Evolutionary conservation across 1,140 invertebrate species (phyloP), one percentile per base, ranked within the genome.

Genomic region (Neodiprion virginianus): DNA sequence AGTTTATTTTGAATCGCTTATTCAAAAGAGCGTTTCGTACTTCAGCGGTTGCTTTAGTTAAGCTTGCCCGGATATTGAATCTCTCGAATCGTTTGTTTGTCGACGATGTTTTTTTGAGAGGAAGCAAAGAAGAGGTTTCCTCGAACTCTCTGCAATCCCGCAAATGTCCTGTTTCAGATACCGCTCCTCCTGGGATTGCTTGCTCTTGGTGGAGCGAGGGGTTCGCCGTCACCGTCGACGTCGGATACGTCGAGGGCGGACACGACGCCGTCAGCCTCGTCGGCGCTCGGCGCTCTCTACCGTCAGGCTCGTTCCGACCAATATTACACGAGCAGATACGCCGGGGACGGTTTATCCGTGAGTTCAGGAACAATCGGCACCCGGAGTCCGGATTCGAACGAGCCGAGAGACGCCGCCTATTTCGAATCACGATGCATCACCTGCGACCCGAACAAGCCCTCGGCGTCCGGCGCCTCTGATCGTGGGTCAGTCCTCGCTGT

Each of bases 361-460:
- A 79, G 79, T 77, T 83, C 82, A 71, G 76, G 78, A 76, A 76
- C 81, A 72, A 80, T 83, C 74, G 76, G 77, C 48, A 65, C 77
- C 77, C 80, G 83, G 74, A 78, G 79, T 67, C 82, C 83, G 21
- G 79, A 81, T 8, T 40, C 28, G 5, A 66, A 82, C 68, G 84
- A 85, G 70, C 83, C 83, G 48, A 78, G 85, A 23, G 85, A 86
- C 75, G 80, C 82, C 48, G 82, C 84, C 66, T 86, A 86, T 76
- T 86, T 82, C 74, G 83, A 86, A 78, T 83, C 82, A 73, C 81
- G 85, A 66, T 86, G 85, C 75, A 85, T 86, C 78, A 86, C 85
- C 75, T 86, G 85, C 71, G 85, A 85, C 75, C 82, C 82, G 8
- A 80, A 74, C 73, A 85, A 84, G 77, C 78, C 82, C 66, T 71